Base-by-base conservation (phyloP, 2,797 vertebrate species). In the Squalus acanthias region DNA sequence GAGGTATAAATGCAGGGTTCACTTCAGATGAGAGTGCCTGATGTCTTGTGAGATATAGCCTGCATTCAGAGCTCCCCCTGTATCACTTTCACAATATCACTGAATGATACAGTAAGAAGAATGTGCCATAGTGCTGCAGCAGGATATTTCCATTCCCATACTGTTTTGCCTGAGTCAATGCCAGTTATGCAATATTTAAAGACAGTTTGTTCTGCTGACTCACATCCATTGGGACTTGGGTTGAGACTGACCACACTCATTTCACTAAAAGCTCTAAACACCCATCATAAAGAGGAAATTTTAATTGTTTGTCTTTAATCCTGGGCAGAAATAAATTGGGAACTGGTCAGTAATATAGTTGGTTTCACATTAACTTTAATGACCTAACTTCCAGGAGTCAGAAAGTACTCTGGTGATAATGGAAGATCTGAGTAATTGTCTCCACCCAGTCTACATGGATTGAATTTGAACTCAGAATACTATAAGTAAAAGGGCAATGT, bases 151-250 rank as follows among this genome's bases (percentile, higher is more conserved):
- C 69, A 95, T 33, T 76, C 69, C 53, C 50, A 57, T 50, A 95
- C 46, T 74, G n/a, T 69, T 69, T 93, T 67, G 63, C 65, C 15
- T 93, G 63, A 63, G 57, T 93, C 91, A 69, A 39, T 39, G 67
- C 24, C 94, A 76, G 53, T 95, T 93, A 65, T 93, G 65, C 91
- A 93, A 93, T 91, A 53, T 69, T 76, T 53, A 95, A 74, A 95
- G 94, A 57, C 46, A 95, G 53, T 60, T 76, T 95, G 94, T 53
- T 1, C 46, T 74, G 94, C 94, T 95, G 94, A 95, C 46, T 95
- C 94, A 95, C 70, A 95, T 60, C 94, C 50, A 74, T n/a, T 95
- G 94, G 94, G 70, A 95, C 94, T 76, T 60, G 26, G 94, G 50
- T 91, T 72, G 70, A 95, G 7, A 57, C 70, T 33, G 46, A 95